A percentile compares a stretch with the other conserved stretches of the same genome.
Conservation (phyloP, 2,888 invertebrate species). For the Diogma glabrata region DNA sequence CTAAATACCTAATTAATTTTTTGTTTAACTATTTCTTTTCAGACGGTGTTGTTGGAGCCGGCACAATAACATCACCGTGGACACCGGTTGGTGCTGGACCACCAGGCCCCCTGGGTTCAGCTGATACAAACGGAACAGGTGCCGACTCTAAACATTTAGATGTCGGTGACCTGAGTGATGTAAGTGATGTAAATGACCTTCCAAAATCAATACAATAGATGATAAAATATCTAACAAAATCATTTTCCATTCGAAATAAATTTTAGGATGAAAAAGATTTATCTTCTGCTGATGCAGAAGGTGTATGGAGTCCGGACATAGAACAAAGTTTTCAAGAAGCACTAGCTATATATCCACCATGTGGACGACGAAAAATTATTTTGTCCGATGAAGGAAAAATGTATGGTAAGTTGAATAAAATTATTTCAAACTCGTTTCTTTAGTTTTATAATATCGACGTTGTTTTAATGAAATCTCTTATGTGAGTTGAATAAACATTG, state of each 20-base stretch:
- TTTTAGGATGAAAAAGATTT: slow-evolving; percentile 73
- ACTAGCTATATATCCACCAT: slow-evolving; percentile 98
- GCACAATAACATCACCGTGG: slow-evolving; percentile 96
- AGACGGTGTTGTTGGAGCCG: slow-evolving; percentile 65
- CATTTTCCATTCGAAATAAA: slow-evolving; percentile 14
- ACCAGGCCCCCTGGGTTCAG: slow-evolving; percentile 44
- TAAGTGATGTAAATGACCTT: slow-evolving; percentile 36
- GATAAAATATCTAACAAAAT: background rate
- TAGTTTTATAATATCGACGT: no score
- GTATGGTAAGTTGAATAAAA: slow-evolving; percentile 99
- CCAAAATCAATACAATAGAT: background rate
- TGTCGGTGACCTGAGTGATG: slow-evolving; percentile 86
- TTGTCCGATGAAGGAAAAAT: slow-evolving; percentile 99
- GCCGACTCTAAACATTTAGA: slow-evolving; percentile 84
- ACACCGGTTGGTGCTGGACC: slow-evolving; percentile 78
- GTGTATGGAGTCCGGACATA: slow-evolving; percentile 99
- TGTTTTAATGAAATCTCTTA: no score
- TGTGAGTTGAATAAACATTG: no score
- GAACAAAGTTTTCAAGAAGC: slow-evolving; percentile 99
- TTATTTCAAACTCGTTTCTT: no score
- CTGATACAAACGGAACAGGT: slow-evolving; percentile 87
- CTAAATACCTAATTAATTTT: no score
- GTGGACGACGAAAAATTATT: slow-evolving; percentile 98
- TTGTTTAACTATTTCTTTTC: slow-evolving; percentile 28
- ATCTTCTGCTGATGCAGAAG: slow-evolving; percentile 96